Base-by-base conservation (phyloP, 2,113 vertebrate genomes). In the Rhombomys opimus region DNA sequence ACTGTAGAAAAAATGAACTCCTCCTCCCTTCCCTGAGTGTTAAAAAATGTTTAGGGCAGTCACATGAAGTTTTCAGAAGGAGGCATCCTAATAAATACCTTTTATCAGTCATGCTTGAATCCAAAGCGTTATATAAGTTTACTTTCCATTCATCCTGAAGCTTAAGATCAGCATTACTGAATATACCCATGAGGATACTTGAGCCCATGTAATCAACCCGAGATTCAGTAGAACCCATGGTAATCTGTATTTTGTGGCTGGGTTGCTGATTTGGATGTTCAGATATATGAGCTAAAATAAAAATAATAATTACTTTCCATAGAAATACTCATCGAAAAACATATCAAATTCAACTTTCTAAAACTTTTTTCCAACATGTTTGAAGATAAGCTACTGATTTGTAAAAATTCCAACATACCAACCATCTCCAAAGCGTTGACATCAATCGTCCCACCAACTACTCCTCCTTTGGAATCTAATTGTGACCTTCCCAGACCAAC, bases 401-500 rank as follows among this genome's bases (percentile, higher is more conserved):
- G 7, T 78, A 30, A 91, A 46, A 92, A 95, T 97, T 98, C 85
- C 89, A 97, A 99, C 99, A 99, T 99, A 99, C 99, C 99, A 97
- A 99, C 99, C 99, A 99, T 99, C 99, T 99, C 99, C 98, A 99
- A 98, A 91, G 99, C 99, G 97, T 99, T 99, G 87, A 99, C 99
- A 94, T 99, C 99, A 87, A 99, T 99, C 97, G 99, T 99, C 92
- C 99, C 99, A 38, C 99, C 99, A 98, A 99, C 99, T 92, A 99
- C 99, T 23, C 99, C 99, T 6, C 99, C 99, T 98, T 99, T 99
- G 65, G 99, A 99, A 98, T 99, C 99, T 65, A 99, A 96, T 98
- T 99, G 99, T 95, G 99, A 99, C 93, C 99, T 99, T 35, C 99
- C 99, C 46, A 99, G 98, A 80, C 99, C 99, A 14, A 99, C 99